Evolutionary conservation across 2,797 vertebrate species (phyloP).

Genomic region (Miichthys miiuy): DNA sequence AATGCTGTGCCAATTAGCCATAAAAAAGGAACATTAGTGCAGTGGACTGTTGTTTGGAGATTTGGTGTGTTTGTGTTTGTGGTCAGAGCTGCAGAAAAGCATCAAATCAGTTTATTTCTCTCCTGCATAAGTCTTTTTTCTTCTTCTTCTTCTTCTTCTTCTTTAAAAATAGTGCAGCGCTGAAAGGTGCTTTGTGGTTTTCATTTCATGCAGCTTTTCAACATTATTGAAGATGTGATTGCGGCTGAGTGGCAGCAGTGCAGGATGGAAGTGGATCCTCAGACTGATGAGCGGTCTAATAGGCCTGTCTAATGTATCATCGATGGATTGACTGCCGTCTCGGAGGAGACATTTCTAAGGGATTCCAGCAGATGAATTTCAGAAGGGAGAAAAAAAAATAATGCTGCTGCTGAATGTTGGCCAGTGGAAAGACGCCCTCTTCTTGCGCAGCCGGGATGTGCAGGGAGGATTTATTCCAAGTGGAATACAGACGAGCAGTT

Average conservation of each 20-base stretch:
- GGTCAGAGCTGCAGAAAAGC: constrained; percentile 23
- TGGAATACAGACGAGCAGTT: constrained; percentile 69
- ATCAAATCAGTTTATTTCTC: constrained; percentile 13
- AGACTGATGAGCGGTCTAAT: constrained; percentile 75
- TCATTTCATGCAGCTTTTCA: constrained; percentile 68
- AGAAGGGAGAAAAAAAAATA: neutral
- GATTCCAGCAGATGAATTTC: constrained; percentile 76
- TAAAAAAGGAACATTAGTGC: constrained; percentile 48
- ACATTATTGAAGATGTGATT: constrained; percentile 66
- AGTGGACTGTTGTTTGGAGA: constrained; percentile 19
- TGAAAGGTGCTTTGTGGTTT: constrained; percentile 62
- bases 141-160: neutral
- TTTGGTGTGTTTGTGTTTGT: neutral
- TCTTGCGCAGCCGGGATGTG: constrained; percentile 86
- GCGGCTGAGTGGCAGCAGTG: constrained; percentile 71
- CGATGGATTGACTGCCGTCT: constrained; percentile 73
- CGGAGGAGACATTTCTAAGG: constrained; percentile 72
- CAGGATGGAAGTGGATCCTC: constrained; percentile 71
- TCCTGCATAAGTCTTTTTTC: neutral
- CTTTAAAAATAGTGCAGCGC: constrained; percentile 5
- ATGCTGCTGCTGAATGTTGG: constrained; percentile 37
- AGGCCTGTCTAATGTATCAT: constrained; percentile 78
- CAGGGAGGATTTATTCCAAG: constrained; percentile 79
- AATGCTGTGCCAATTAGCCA: constrained; percentile 45
- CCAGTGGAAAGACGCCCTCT: constrained; percentile 88